Base-by-base conservation (phyloP, 2,888 invertebrate species). In the Aphodius granarius region DNA sequence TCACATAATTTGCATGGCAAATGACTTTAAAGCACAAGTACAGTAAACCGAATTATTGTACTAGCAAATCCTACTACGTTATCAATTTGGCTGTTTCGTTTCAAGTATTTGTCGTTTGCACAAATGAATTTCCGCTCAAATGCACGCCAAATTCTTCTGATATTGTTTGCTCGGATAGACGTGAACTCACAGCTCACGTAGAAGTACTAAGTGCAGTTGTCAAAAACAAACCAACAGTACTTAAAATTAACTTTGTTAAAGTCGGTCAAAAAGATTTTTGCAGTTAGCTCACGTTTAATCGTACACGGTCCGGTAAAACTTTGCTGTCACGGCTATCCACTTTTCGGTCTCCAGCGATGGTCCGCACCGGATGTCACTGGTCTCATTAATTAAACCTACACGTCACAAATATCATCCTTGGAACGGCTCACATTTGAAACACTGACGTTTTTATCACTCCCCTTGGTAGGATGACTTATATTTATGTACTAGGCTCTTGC, bases 251-350 rank as follows among this genome's bases (percentile, higher is more conserved):
- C 20, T 68, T 68, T 20, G 68, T 19, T 21, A 20, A 22, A 68
- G 21, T 22, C n/a, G 68, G 20, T 68, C 43, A 43, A 43, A 43
- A 43, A 43, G 19, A 22, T 68, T 68, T 68, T 68, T 22, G 68
- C 22, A 68, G 68, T 68, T 68, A 21, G 20, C 68, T 68, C 68
- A 68, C 68, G 68, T 68, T 68, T 68, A 68, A 68, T 68, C 68
- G 68, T 68, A 22, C 68, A 68, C 20, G 20, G 68, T 68, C 68
- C 21, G 68, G 68, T 43, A 68, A 68, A 68, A 68, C 21, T 68
- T 68, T 68, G 20, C 68, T 68, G 68, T 68, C 68, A 68, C 68
- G 22, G 22, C 68, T 68, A 20, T 68, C 68, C 22, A 68, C 21
- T 68, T 68, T 20, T 22, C 68, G 15, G 68, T 68, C 68, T 43